Base-by-base conservation (phyloP, 2,113 vertebrate species). In the Cyrtonyx montezumae region DNA sequence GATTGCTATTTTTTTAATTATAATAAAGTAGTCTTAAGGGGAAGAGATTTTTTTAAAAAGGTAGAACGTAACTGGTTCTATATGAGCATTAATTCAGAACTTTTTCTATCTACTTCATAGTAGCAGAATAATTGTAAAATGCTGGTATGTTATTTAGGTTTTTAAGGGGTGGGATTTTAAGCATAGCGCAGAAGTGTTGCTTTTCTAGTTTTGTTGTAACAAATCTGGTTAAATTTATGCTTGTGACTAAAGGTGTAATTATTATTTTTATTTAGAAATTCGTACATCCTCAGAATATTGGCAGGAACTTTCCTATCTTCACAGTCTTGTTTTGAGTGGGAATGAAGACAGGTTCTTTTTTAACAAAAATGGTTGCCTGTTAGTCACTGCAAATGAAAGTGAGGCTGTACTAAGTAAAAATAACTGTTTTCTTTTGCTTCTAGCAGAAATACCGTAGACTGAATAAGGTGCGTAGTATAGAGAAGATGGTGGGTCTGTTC, bases 381-480 rank as follows among this genome's bases (percentile, higher is more conserved):
- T 88, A 95, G 92, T 94, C 94, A 94, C 91, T 96, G 91, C 91
- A 61, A 84, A 88, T 94, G 90, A 89, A 96, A 96, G 93, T 1
- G 18, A 96, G 76, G 90, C 87, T 95, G 78, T 90, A 87, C 79
- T 89, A 94, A 90, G 94, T 96, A 85, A 92, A 96, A 94, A 92
- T 94, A 94, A 92, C 84, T 92, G 76, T 94, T 88, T 94, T 92
- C 89, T 94, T 92, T 93, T 95, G 92, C 92, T 96, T 96, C 88
- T 96, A 92, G 91, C 92, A 96, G 91, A 95, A 96, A 95, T 96
- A 95, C 85, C 79, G 80, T 95, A 96, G 95, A 91, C 95, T 96
- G 92, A 93, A 94, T 96, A 95, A 96, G 95, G 94, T 96, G 94
- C 85, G 77, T 94, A 93, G 90, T 96, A 94, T 95, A 96, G 95